These are phyloP conservation scores for Amblyornis subalaris DNA, from an alignment of 2,113 vertebrate species.

Conservation along the genomic window DNA sequence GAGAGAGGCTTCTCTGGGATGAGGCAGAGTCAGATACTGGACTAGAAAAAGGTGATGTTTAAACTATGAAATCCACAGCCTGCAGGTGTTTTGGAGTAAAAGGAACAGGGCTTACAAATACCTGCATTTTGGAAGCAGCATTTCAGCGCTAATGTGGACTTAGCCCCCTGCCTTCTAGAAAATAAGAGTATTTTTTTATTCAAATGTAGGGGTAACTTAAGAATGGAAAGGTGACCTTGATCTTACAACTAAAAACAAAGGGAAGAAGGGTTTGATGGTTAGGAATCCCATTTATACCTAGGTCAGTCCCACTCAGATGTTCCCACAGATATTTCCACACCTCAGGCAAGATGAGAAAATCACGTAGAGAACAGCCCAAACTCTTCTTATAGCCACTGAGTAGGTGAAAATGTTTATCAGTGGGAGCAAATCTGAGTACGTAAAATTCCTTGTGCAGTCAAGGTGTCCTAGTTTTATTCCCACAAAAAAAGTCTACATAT, in stretches of 20 bases:
- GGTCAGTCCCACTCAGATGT: neutral
- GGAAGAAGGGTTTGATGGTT: neutral
- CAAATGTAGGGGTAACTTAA: neutral
- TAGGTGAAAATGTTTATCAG: neutral
- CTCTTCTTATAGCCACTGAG: neutral
- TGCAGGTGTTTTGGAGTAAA: neutral
- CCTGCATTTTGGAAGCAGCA: neutral
- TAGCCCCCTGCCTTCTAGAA: neutral
- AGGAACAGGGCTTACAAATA: neutral
- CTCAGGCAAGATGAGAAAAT: neutral
- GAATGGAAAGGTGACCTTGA: neutral
- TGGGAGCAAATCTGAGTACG: neutral
- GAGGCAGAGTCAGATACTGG: neutral
- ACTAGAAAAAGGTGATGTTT: neutral
- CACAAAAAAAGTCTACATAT: neutral
- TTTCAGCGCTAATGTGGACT: neutral
- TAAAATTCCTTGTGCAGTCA: neutral
- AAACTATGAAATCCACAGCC: neutral
- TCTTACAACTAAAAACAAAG: neutral
- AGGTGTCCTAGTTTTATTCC: neutral
- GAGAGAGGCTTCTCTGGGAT: neutral
- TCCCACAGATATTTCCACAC: neutral
- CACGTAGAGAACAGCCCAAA: neutral
- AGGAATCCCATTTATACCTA: neutral
- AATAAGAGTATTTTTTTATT: neutral